Conservation (phyloP, 2,113 vertebrate species). For the Balaenoptera acutorostrata region DNA sequence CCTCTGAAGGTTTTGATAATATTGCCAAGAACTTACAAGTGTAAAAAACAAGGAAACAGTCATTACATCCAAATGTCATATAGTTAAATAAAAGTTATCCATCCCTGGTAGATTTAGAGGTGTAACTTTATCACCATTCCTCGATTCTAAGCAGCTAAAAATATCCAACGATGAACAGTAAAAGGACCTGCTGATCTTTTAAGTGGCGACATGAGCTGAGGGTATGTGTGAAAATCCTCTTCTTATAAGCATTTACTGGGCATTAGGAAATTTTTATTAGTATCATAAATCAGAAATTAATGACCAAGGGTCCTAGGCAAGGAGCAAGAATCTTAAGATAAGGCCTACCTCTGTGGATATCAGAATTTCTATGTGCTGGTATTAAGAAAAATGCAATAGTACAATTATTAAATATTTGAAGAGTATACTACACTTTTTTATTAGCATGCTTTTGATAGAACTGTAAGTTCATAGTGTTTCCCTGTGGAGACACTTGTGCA, state of each 20-base stretch:
- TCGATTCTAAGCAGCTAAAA: not conserved
- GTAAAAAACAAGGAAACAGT: slow-evolving; percentile 5
- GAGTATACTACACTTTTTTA: not conserved
- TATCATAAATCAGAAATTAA: not conserved
- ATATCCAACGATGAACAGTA: not conserved
- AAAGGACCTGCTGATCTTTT: not conserved
- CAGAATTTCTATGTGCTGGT: not conserved
- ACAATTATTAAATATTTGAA: not conserved
- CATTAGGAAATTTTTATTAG: not conserved
- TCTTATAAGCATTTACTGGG: not conserved
- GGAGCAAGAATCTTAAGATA: not conserved
- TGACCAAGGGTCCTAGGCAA: not conserved
- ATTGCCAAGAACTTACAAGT: slow-evolving; percentile 45
- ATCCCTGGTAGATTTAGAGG: not conserved
- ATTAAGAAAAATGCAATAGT: not conserved
- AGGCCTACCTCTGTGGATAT: not conserved
- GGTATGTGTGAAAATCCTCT: not conserved
- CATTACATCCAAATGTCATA: not conserved
- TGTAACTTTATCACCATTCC: not conserved
- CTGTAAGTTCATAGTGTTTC: not conserved
- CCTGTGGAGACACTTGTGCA: not conserved
- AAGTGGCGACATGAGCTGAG: too few species aligned
- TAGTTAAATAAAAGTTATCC: not conserved
- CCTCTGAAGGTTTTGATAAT: not conserved
- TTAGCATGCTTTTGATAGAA: not conserved